Evolutionary conservation across 2,797 vertebrate species (phyloP).

Genomic region (Mergus octosetaceus): DNA sequence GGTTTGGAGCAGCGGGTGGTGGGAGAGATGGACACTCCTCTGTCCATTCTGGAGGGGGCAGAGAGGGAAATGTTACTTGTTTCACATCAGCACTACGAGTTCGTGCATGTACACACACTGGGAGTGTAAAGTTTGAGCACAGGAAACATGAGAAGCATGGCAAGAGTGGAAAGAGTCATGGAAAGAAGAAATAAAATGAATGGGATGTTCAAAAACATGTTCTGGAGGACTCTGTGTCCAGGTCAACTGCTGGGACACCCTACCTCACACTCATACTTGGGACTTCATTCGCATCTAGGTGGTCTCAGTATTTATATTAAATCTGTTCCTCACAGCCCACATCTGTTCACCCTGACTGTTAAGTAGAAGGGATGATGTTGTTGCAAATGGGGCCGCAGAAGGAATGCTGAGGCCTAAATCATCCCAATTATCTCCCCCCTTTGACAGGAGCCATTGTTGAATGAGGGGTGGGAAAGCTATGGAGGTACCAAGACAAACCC

Average conservation of each 20-base stretch:
- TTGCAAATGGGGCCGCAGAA: background rate
- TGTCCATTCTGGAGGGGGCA: constrained; percentile 90
- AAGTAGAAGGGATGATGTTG: background rate
- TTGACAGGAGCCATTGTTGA: background rate
- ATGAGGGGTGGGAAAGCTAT: background rate
- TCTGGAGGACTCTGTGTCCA: background rate
- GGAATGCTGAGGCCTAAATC: background rate
- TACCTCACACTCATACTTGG: background rate
- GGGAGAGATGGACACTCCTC: constrained; percentile 88
- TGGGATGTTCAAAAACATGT: background rate
- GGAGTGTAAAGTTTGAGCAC: background rate
- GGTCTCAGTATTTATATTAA: background rate
- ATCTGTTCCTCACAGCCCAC: background rate
- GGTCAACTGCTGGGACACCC: background rate
- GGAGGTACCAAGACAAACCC: background rate
- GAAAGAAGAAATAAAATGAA: background rate
- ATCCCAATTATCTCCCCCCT: background rate
- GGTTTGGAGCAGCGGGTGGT: constrained; percentile 86
- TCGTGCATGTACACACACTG: background rate
- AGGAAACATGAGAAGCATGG: background rate
- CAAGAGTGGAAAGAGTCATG: background rate
- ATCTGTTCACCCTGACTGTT: background rate
- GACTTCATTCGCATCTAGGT: background rate
- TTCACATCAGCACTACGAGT: background rate
- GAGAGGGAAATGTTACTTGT: constrained; percentile 24